A percentile compares a stretch with the other conserved stretches of the same genome.
phyloP scores from a whole-genome alignment of 2,797 vertebrate species.

The Eulemur mongoz region DNA sequence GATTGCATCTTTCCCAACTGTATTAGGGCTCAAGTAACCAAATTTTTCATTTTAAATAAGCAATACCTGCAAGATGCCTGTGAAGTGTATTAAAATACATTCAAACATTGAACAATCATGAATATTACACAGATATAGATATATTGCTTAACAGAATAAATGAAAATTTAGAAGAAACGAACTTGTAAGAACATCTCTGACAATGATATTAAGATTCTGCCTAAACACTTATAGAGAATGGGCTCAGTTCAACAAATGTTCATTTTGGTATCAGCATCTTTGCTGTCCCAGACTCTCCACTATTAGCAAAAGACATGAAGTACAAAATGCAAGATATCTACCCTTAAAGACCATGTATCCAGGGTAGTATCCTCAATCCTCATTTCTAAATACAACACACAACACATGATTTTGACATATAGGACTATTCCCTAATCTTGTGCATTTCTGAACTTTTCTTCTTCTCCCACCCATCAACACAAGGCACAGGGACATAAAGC shows the following conservation, averaged over 20 bases:
- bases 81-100: not conserved
- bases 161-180: not conserved
- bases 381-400: not conserved
- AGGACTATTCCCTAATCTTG: not conserved
- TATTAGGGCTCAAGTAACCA: not conserved
- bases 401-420: not conserved
- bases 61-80: not conserved
- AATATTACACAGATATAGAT: not conserved
- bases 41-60: not conserved
- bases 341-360: not conserved
- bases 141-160: not conserved
- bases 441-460: not conserved
- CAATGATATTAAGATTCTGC: not conserved
- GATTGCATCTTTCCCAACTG: not conserved
- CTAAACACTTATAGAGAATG: not conserved
- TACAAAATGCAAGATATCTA: not conserved
- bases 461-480: fast-evolving
- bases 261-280: not conserved
- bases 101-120: not conserved
- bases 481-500: not conserved
- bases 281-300: not conserved
- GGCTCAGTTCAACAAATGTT: not conserved
- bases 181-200: not conserved
- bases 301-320: not conserved
- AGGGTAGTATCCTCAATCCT: not conserved